Evolutionary conservation across 2,888 invertebrate genomes (phyloP).

Genomic region (Caenorhabditis drosophilae): DNA sequence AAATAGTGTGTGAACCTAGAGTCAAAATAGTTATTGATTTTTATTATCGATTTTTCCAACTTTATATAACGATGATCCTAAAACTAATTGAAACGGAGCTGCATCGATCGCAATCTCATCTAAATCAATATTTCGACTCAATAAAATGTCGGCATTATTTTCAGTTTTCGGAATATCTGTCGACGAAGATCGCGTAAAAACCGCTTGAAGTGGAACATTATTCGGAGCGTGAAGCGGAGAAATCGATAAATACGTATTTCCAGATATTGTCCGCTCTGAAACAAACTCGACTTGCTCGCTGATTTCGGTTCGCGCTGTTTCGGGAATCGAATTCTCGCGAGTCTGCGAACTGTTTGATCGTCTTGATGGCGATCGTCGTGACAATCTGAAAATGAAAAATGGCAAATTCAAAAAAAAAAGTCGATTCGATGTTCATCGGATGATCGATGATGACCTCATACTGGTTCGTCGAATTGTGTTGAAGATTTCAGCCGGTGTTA

Average conservation of each 20-base stretch:
- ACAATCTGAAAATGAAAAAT: conserved; percentile 21
- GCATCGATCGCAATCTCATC: conserved; percentile 56
- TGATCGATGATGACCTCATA: conserved; percentile 43
- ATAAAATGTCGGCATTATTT: conserved; percentile 36
- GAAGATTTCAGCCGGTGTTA: conserved; percentile 53
- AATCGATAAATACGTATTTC: conserved; percentile 50
- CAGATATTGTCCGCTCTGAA: conserved; percentile 43
- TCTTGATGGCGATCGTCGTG: conserved; percentile 32
- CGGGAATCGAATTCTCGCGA: conserved; percentile 26
- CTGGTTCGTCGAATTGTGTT: conserved; percentile 50
- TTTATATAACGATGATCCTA: conserved; percentile 54
- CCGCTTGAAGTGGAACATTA: conserved; percentile 49
- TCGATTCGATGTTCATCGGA: no score
- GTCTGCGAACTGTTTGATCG: conserved; percentile 33
- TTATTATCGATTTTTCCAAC: no score
- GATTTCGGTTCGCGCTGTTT: conserved; percentile 28
- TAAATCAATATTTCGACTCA: conserved; percentile 48
- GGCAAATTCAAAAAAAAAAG: no score
- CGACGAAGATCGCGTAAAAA: conserved; percentile 42
- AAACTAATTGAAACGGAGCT: conserved; percentile 56
- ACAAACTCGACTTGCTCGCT: conserved; percentile 40
- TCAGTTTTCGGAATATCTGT: conserved; percentile 34
- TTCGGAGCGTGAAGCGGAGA: conserved; percentile 55
- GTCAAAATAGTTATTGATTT: neutral
- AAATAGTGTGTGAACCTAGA: conserved; percentile 53